These are phyloP conservation scores for Camelus dromedarius DNA, from an alignment of 2,113 vertebrate species.

Conservation along the genomic window DNA sequence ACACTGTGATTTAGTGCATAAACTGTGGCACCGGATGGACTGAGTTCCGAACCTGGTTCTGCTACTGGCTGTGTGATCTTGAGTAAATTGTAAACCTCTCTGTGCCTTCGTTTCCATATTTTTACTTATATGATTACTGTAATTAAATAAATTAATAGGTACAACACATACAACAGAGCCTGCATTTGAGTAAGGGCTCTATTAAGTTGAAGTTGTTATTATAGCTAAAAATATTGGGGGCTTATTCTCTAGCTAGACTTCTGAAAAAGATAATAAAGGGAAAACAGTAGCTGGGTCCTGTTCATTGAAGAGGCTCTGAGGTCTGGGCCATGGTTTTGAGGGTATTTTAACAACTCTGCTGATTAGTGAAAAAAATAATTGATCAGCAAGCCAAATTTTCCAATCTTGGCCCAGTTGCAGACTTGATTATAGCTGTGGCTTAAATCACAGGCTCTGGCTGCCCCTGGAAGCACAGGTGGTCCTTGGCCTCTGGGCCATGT, in stretches of 20 bases:
- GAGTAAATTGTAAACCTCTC: not conserved
- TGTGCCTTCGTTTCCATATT: not conserved
- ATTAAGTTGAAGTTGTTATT: not conserved
- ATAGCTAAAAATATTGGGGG: not conserved
- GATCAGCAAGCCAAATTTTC: not conserved
- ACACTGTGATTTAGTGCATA: not conserved
- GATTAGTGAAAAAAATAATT: constrained; percentile 55
- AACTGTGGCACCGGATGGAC: not conserved
- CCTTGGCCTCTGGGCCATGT: not conserved
- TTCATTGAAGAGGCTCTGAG: constrained; percentile 1
- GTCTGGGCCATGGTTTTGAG: constrained; percentile 1
- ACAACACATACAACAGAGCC: not conserved
- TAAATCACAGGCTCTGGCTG: not conserved
- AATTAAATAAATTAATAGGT: not conserved
- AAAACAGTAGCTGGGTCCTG: not conserved
- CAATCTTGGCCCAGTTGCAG: not conserved
- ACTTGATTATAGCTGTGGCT: not conserved
- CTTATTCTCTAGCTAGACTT: not conserved
- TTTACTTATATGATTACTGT: not conserved
- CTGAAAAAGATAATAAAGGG: not conserved
- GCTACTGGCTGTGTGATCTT: not conserved
- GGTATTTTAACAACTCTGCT: constrained; percentile 50
- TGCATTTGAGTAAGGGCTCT: not conserved
- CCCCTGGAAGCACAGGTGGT: not conserved
- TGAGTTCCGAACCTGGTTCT: not conserved